These are phyloP conservation scores for Corynorhinus townsendii DNA, from an alignment of 2,113 vertebrate species.

Conservation along the genomic window DNA sequence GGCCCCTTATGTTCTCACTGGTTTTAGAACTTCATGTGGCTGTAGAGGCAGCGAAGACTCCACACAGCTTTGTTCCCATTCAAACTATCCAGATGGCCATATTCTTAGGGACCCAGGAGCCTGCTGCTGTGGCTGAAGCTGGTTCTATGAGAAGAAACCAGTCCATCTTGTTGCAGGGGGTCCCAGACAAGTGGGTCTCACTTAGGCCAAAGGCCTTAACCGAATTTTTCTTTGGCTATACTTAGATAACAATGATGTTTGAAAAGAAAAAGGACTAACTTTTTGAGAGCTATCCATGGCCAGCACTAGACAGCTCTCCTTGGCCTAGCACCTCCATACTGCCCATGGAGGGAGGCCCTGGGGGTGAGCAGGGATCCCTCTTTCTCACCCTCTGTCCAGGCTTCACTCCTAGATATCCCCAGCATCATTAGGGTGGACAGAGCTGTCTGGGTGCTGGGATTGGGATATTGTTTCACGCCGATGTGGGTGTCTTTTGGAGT, in stretches of 20 bases:
- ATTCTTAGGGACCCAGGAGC: accelerated
- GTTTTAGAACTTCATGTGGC: background rate
- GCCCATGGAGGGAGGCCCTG: no score
- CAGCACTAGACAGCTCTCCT: background rate
- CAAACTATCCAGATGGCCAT: background rate
- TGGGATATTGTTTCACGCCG: background rate
- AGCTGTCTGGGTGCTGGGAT: background rate
- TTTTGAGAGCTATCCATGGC: background rate
- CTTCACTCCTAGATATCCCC: background rate
- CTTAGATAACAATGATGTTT: background rate
- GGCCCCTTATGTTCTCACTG: accelerated
- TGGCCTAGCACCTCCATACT: accelerated
- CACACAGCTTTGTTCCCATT: background rate
- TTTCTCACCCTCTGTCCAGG: accelerated
- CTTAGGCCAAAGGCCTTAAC: background rate
- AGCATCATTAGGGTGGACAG: accelerated
- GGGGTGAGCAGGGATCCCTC: background rate
- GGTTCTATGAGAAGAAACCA: background rate
- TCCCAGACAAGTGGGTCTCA: background rate
- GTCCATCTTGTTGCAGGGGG: background rate
- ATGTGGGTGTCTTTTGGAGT: background rate
- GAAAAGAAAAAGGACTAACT: background rate
- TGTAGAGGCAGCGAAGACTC: background rate
- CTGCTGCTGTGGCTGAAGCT: background rate
- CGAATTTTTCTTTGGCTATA: background rate